Percentiles rank a stretch among this genome's conserved stretches.
Evolutionary conservation across 2,797 vertebrate species (phyloP).

Genomic region (Atherinosoma microstoma): DNA sequence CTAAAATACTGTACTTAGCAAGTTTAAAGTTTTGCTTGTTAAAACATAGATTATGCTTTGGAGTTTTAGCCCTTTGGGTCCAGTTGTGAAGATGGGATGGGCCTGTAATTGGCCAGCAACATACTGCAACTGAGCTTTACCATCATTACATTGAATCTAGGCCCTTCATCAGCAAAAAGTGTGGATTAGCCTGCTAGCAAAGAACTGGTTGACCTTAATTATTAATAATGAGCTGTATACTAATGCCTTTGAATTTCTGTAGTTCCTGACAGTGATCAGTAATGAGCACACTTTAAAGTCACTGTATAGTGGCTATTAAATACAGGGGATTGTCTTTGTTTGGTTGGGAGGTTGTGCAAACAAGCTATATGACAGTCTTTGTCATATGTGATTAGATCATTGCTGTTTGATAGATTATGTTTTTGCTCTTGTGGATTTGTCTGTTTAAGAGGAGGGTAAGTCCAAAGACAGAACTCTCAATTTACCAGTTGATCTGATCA

Average conservation of each 20-base stretch:
- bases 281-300: constrained; percentile 16
- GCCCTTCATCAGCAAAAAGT: constrained; percentile 50
- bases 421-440: not conserved
- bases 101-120: constrained; percentile 51
- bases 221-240: constrained; percentile 60
- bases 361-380: not conserved
- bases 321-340: not conserved
- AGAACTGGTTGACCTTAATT: constrained; percentile 56
- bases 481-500: not conserved
- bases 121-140: constrained; percentile 43
- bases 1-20: constrained; percentile 30
- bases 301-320: not conserved
- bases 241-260: constrained; percentile 40
- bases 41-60: constrained; percentile 50
- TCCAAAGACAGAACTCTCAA: constrained; percentile 8
- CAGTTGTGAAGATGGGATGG: constrained; percentile 33
- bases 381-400: not conserved
- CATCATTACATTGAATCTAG: constrained; percentile 29
- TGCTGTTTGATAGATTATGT: not conserved
- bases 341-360: not conserved
- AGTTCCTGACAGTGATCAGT: constrained; percentile 29
- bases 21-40: constrained; percentile 59
- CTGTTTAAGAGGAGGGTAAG: not conserved
- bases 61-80: constrained; percentile 35
- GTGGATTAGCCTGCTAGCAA: constrained; percentile 52